Percentiles rank a stretch among this genome's conserved stretches.
Evolutionary conservation across 92 coral and sea anemone species (phyloP).

Genomic region (Metridium senile): DNA sequence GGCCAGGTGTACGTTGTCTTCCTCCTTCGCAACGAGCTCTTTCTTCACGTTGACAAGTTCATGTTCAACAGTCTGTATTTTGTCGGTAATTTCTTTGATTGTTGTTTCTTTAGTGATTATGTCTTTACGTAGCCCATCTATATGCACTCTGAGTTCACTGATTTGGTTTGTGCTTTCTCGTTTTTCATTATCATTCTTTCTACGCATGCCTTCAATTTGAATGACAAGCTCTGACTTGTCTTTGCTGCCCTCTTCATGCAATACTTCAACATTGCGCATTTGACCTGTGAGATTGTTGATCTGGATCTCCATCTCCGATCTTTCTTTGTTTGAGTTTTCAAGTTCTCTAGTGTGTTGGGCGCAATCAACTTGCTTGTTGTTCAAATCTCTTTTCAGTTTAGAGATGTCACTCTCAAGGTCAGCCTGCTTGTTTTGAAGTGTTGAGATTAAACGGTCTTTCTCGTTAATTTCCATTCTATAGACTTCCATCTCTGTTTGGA

Average conservation of each 20-base stretch:
- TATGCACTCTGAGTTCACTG: constrained; percentile 56
- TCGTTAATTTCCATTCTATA: constrained; percentile 66
- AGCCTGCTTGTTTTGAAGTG: constrained; percentile 50
- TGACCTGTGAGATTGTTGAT: constrained; percentile 73
- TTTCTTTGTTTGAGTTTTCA: constrained; percentile 60
- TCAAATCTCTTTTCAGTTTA: constrained; percentile 59
- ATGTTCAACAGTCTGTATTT: constrained; percentile 59
- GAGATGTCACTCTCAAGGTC: constrained; percentile 70
- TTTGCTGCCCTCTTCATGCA: constrained; percentile 67
- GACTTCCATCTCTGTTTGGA: constrained; percentile 70
- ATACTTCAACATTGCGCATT: constrained; percentile 66
- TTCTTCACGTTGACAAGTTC: constrained; percentile 64
- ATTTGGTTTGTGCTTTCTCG: constrained; percentile 66
- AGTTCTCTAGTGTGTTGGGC: constrained; percentile 57
- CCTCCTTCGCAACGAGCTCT: constrained; percentile 63
- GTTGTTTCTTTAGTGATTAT: constrained; percentile 66
- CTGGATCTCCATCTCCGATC: constrained; percentile 78
- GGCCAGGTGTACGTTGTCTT: constrained; percentile 58
- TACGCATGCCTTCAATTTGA: constrained; percentile 63
- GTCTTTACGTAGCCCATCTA: constrained; percentile 61
- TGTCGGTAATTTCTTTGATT: constrained; percentile 68
- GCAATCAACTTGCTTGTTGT: constrained; percentile 61
- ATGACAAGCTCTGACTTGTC: constrained; percentile 69
- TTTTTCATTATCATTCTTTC: constrained; percentile 62
- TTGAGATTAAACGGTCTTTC: constrained; percentile 73